Evolutionary conservation across 2,888 invertebrate genomes (phyloP).

Genomic region (Ochropleura leucogaster): DNA sequence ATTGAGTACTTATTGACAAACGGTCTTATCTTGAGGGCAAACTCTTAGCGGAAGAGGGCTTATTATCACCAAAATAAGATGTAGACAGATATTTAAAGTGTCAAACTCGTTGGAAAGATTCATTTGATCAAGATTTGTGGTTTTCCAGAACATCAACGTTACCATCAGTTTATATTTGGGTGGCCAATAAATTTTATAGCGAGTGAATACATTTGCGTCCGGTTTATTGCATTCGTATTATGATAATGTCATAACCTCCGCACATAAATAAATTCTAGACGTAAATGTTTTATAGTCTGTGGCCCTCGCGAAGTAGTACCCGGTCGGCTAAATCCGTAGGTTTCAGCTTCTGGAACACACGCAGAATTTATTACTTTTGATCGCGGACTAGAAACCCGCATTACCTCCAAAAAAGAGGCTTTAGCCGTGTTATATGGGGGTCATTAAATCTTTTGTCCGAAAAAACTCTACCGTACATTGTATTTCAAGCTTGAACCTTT

Average conservation of each 20-base stretch:
- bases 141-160: conserved; percentile 29
- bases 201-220: conserved; percentile 74
- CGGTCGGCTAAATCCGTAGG: conserved; percentile 68
- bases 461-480: conserved; percentile 52
- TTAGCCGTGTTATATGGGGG: conserved; percentile 66
- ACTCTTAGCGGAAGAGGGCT: conserved; percentile 59
- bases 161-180: conserved; percentile 63
- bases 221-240: conserved; percentile 81
- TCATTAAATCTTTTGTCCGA: conserved; percentile 73
- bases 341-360: conserved; percentile 66
- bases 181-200: conserved; percentile 74
- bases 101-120: conserved; percentile 24
- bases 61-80: conserved; percentile 36
- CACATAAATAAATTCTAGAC: conserved; percentile 77
- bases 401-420: conserved; percentile 68
- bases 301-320: conserved; percentile 64
- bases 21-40: conserved; percentile 70
- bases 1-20: conserved; percentile 72
- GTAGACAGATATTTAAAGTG: conserved; percentile 27
- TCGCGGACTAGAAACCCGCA: conserved; percentile 63
- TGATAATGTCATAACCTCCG: conserved; percentile 80
- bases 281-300: conserved; percentile 78
- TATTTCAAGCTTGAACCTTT: conserved; percentile 55
- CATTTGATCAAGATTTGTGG: conserved; percentile 35
- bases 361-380: conserved; percentile 72